A percentile compares a stretch with the other conserved stretches of the same genome.
phyloP scores from a whole-genome alignment of 2,113 vertebrate species.

The Phrynosoma platyrhinos region DNA sequence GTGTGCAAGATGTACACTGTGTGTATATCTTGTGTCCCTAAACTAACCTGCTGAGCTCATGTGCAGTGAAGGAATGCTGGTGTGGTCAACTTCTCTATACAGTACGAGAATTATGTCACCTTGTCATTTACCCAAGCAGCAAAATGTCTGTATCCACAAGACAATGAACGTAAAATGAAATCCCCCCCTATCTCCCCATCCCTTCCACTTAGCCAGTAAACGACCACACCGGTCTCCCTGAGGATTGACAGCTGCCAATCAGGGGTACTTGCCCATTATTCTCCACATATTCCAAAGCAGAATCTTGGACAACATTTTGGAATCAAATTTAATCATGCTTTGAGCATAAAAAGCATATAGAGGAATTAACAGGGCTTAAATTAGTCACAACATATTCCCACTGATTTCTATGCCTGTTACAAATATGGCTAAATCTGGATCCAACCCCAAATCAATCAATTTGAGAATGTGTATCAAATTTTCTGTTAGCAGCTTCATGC shows the following conservation, averaged over 20 bases:
- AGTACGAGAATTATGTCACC: too few species aligned
- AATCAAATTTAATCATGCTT: not conserved
- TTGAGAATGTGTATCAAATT: not conserved
- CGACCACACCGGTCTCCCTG: too few species aligned
- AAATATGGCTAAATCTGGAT: not conserved
- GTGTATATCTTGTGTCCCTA: not conserved
- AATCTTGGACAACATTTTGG: not conserved
- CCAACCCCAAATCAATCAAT: not conserved
- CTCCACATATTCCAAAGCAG: too few species aligned
- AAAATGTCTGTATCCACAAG: not conserved
- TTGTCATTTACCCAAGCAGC: not conserved
- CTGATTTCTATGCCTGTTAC: not conserved
- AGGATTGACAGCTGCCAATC: too few species aligned
- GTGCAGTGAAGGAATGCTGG: too few species aligned
- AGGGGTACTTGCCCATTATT: too few species aligned
- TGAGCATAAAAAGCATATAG: not conserved
- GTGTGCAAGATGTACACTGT: not conserved
- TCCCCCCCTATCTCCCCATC: too few species aligned
- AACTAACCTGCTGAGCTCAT: too few species aligned
- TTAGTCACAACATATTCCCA: not conserved
- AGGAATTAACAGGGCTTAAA: not conserved
- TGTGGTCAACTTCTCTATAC: not conserved
- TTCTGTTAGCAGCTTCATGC: not conserved
- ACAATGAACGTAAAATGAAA: not conserved
- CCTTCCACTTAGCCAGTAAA: too few species aligned